Evolutionary conservation across 2,888 invertebrate species (phyloP).

Genomic region (Scrobipalpa costella): DNA sequence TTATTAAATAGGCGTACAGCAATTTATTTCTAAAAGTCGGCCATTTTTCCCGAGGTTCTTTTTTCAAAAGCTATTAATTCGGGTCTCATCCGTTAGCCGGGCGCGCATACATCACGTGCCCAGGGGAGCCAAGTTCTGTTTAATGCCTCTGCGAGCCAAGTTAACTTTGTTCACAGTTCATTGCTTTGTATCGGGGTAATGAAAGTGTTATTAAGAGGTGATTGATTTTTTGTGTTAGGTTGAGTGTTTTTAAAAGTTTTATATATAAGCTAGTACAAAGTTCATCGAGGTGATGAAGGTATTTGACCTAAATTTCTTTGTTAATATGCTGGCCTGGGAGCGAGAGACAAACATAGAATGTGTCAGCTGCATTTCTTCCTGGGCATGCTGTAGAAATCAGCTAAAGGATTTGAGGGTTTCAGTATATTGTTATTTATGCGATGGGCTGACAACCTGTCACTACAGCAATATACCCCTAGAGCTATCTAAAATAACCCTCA

Average conservation of each 20-base stretch:
- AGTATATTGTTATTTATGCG: too few species aligned
- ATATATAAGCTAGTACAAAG: too few species aligned
- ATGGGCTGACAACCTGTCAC: too few species aligned
- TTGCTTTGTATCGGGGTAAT: slow-evolving; percentile 8
- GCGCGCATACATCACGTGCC: slow-evolving; percentile 19
- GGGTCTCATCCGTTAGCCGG: slow-evolving; percentile 11
- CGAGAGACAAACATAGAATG: too few species aligned
- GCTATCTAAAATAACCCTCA: too few species aligned
- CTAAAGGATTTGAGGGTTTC: too few species aligned
- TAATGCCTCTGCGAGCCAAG: neutral
- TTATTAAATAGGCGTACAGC: neutral
- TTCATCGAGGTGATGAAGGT: too few species aligned
- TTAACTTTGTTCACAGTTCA: slow-evolving; percentile 12
- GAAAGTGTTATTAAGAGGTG: neutral
- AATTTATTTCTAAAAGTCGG: slow-evolving; percentile 1
- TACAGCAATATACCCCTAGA: too few species aligned
- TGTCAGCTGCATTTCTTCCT: too few species aligned
- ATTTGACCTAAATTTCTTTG: too few species aligned
- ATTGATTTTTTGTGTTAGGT: neutral
- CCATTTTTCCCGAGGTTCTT: slow-evolving; percentile 8
- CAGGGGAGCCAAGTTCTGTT: slow-evolving; percentile 15
- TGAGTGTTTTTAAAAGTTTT: neutral
- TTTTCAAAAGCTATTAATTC: slow-evolving; percentile 14
- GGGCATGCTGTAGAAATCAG: too few species aligned
- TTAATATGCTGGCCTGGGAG: too few species aligned